phyloP scores from a whole-genome alignment of 2,113 vertebrate species.

The Catagonus wagneri region DNA sequence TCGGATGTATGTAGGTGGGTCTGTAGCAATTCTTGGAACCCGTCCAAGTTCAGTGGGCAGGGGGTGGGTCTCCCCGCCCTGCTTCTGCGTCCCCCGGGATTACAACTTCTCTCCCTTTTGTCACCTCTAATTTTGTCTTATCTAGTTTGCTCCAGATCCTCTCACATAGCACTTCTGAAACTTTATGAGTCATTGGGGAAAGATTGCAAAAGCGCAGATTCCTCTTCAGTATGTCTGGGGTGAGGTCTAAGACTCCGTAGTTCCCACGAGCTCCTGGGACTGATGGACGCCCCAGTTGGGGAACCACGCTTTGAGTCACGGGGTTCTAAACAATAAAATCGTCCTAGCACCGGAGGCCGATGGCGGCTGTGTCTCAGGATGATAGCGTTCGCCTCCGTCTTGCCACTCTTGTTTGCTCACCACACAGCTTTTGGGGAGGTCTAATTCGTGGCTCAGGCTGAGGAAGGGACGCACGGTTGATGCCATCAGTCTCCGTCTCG shows the following conservation, averaged over 20 bases:
- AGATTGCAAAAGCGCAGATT: neutral
- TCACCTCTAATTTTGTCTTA: neutral
- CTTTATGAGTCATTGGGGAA: neutral
- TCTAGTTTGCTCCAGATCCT: neutral
- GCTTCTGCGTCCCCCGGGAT: neutral
- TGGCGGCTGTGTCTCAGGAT: neutral
- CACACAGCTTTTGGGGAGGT: rapidly evolving
- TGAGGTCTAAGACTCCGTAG: neutral
- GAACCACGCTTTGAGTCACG: neutral
- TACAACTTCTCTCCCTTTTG: neutral
- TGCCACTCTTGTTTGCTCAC: neutral
- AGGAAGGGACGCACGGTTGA: neutral
- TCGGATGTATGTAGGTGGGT: neutral
- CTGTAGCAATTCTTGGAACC: neutral
- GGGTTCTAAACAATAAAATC: neutral
- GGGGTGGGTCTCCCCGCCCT: neutral
- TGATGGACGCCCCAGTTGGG: neutral
- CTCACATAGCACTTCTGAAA: neutral
- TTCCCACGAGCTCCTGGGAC: neutral
- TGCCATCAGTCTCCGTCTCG: rapidly evolving
- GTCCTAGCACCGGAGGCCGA: neutral
- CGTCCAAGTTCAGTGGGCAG: neutral
- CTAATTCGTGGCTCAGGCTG: neutral
- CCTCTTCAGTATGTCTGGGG: neutral
- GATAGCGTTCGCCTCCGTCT: conserved; percentile 31